Conservation (phyloP, 2,888 invertebrate genomes). For the Acanthosepion esculentum region DNA sequence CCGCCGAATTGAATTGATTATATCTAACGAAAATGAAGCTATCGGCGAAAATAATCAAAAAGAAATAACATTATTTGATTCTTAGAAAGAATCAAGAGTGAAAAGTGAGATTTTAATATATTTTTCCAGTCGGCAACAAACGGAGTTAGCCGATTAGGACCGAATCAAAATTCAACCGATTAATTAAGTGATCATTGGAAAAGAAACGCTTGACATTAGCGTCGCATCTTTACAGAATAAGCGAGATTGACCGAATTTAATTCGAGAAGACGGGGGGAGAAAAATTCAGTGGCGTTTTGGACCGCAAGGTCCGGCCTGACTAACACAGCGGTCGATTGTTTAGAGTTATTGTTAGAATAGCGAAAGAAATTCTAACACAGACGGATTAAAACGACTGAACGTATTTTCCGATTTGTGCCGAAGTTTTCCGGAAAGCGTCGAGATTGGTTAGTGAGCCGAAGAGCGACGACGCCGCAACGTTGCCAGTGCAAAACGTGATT, state of each 20-base stretch:
- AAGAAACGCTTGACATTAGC: neutral
- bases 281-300: neutral
- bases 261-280: neutral
- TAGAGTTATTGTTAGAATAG: neutral
- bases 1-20: neutral
- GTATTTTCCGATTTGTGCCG: conserved; percentile 9
- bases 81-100: neutral
- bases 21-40: neutral
- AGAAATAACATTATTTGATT: neutral
- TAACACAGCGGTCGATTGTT: neutral
- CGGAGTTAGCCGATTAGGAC: conserved; percentile 33
- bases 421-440: neutral
- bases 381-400: conserved; percentile 11
- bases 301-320: neutral
- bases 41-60: neutral
- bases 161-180: conserved; percentile 8
- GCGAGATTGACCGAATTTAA: conserved; percentile 20
- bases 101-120: neutral
- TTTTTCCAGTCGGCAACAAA: neutral
- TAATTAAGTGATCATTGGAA: neutral
- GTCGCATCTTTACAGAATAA: neutral
- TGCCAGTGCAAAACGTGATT: neutral
- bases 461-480: conserved; percentile 42
- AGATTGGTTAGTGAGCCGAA: neutral
- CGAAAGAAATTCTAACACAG: neutral